Percentiles rank a stretch among this genome's conserved stretches.
Evolutionary conservation across 2,797 vertebrate species (phyloP).

Genomic region (Gymnopithys bicolor): DNA sequence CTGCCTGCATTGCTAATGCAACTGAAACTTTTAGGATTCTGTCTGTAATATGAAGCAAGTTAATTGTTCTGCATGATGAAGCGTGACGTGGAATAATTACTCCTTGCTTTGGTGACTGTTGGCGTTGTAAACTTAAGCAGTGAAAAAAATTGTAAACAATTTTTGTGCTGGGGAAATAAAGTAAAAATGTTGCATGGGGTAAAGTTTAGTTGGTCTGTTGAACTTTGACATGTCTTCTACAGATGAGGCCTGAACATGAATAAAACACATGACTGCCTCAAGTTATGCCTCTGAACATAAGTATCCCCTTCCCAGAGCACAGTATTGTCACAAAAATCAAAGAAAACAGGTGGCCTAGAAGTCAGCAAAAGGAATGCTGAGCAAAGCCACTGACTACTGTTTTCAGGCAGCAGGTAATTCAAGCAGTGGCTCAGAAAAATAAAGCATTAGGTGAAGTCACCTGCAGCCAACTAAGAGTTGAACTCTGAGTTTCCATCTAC

Average conservation of each 20-base stretch:
- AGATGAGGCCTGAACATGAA: neutral
- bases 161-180: neutral
- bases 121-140: neutral
- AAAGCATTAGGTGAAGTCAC: neutral
- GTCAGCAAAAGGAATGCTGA: neutral
- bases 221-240: neutral
- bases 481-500: neutral
- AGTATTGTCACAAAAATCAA: neutral
- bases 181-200: neutral
- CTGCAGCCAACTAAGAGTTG: neutral
- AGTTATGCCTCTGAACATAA: neutral
- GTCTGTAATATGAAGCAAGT: neutral
- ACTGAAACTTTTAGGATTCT: neutral
- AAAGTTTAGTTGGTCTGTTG: neutral
- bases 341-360: neutral
- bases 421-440: neutral
- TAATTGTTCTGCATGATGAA: neutral
- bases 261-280: neutral
- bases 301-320: neutral
- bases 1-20: rapidly evolving
- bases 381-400: neutral
- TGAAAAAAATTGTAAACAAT: neutral
- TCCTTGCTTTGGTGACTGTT: neutral
- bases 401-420: neutral
- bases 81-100: neutral